Evolutionary conservation across 1,140 invertebrate species (phyloP), one percentile per base, ranked within the genome.

Genomic region (Maniola jurtina): DNA sequence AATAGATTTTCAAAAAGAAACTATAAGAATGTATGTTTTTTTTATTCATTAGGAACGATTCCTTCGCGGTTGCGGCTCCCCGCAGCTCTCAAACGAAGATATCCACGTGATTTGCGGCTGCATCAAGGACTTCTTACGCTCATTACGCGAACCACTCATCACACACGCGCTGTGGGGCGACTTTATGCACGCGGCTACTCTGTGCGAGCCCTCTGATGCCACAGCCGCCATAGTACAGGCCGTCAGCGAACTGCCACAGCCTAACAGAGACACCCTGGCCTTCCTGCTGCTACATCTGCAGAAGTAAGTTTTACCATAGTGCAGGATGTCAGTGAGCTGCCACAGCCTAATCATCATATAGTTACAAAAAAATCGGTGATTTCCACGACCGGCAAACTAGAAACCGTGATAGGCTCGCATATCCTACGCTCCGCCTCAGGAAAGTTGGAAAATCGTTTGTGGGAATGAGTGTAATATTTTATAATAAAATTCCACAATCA

Each of bases 191-290:
- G 83, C 82, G 0, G 81, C 80, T 92, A 91, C 93, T 33, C 91
- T 93, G 34, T 52, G 75, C 11, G 89, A 92, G 65, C 71, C 70
- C 13, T 70, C 75, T 55, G 92, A 92, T 67, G 87, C 83, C 14
- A 77, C 76, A 0, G 88, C 86, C 0, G 77, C 82, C 67, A 70
- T 96, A 8, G 93, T 94, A 80, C 92, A 95, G 64, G 94, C 94
- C 5, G 93, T 98, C 61, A 93, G 93, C 14, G 92, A 95, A 72
- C 88, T 98, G 35, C 96, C 97, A 8, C 93, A 93, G 71, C 94
- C 96, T 6, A 98, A 98, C 81, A 92, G 95, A 16, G 96, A 98
- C 77, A 97, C 96, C 0, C 83, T 98, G 7, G 96, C 96, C 8
- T 98, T 95, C 83, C 81, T 98, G 5, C 93, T 97, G 66, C 87